Evolutionary conservation across 2,888 invertebrate genomes (phyloP).

Genomic region (Herminia tarsipennalis): DNA sequence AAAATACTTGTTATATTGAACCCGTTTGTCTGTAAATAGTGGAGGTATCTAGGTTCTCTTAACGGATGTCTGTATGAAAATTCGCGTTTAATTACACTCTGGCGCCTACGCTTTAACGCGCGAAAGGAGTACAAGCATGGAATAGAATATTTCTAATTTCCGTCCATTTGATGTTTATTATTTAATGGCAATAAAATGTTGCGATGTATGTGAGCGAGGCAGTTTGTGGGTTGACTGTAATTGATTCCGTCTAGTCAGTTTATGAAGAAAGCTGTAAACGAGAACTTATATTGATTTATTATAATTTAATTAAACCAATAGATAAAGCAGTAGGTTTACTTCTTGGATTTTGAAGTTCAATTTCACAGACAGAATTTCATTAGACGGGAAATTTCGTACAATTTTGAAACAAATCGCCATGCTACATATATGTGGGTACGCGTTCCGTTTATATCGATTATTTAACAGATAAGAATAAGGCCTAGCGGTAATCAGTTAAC

Average conservation of each 20-base stretch:
- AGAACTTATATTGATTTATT: slow-evolving; percentile 1
- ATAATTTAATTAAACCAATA: neutral
- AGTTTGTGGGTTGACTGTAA: slow-evolving; percentile 6
- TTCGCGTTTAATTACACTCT: slow-evolving; percentile 37
- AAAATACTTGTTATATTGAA: slow-evolving; percentile 45
- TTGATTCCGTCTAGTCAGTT: neutral
- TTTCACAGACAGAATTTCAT: too few relatives aligned
- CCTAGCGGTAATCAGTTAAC: too few relatives aligned
- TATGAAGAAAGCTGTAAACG: slow-evolving; percentile 6
- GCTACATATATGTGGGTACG: too few relatives aligned
- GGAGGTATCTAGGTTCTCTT: slow-evolving; percentile 29
- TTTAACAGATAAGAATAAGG: too few relatives aligned
- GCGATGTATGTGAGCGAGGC: neutral
- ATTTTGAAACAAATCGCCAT: too few relatives aligned
- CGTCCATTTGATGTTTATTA: slow-evolving; percentile 3
- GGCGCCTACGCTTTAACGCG: slow-evolving; percentile 34
- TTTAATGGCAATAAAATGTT: slow-evolving; percentile 6
- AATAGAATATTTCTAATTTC: slow-evolving; percentile 41
- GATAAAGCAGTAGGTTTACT: too few relatives aligned
- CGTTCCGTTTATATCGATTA: too few relatives aligned
- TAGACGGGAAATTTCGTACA: too few relatives aligned
- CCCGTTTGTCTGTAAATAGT: slow-evolving; percentile 38
- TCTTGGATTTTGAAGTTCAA: too few relatives aligned
- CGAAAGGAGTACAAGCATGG: slow-evolving; percentile 36
- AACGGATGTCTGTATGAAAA: slow-evolving; percentile 33